A percentile compares a stretch with the other conserved stretches of the same genome.
Evolutionary conservation across 2,113 vertebrate genomes (phyloP).

Genomic region (Porphyrio hochstetteri): DNA sequence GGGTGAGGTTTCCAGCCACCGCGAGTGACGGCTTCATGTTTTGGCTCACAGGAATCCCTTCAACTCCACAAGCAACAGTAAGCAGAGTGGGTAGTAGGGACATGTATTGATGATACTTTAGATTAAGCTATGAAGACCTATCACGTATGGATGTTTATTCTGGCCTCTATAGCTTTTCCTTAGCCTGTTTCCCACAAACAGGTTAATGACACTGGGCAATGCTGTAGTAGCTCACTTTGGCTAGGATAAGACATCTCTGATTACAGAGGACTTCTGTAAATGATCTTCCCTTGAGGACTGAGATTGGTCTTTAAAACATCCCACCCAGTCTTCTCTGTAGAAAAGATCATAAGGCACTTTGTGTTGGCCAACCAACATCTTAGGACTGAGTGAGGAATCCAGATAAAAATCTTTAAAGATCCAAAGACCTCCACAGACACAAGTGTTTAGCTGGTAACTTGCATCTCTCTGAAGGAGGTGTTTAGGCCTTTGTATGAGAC

Average conservation of each 20-base stretch:
- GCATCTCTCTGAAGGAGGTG: background rate
- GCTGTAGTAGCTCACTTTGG: background rate
- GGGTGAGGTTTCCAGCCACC: background rate
- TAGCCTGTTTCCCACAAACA: background rate
- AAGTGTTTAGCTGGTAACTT: background rate
- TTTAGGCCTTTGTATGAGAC: background rate
- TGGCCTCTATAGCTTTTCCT: background rate
- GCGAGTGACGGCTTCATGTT: background rate
- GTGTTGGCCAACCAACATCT: background rate
- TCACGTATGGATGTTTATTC: background rate
- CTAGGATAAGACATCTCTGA: background rate
- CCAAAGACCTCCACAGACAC: background rate
- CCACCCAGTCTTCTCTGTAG: background rate
- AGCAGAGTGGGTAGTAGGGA: background rate
- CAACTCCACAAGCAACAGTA: background rate
- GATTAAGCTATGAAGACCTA: background rate
- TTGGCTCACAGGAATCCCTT: background rate
- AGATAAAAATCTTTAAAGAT: background rate
- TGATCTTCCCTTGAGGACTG: background rate
- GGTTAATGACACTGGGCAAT: background rate
- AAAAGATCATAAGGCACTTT: background rate
- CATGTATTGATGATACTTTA: background rate
- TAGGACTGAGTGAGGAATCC: background rate
- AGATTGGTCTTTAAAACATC: background rate
- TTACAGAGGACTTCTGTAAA: background rate